These are phyloP conservation scores for Zygaena filipendulae DNA, from an alignment of 2,888 invertebrate species.

Conservation along the genomic window DNA sequence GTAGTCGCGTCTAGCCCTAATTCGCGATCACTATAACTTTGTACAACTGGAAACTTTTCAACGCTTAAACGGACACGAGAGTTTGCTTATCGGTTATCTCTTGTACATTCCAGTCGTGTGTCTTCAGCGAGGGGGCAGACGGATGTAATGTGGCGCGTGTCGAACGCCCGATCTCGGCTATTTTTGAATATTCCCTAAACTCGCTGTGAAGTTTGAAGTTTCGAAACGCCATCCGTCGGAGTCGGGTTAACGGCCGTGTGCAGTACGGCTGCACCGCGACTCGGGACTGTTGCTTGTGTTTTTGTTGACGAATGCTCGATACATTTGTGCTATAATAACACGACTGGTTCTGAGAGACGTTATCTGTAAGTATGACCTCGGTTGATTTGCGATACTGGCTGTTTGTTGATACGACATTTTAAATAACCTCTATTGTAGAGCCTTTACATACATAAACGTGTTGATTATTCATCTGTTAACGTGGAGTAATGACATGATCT, in stretches of 20 bases:
- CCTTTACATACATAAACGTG: constrained; percentile 21
- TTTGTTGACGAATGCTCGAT: constrained; percentile 52
- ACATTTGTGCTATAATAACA: constrained; percentile 52
- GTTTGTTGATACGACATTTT: constrained; percentile 28
- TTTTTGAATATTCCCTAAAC: constrained; percentile 67
- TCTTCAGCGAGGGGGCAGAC: constrained; percentile 28
- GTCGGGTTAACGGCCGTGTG: constrained; percentile 64
- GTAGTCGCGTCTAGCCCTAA: constrained; percentile 40
- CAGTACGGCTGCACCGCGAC: constrained; percentile 54
- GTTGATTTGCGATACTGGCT: constrained; percentile 54
- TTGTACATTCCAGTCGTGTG: too few relatives aligned
- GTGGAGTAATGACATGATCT: too few relatives aligned
- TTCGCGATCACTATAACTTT: constrained; percentile 63
- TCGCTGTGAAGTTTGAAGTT: constrained; percentile 60
- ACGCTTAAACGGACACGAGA: constrained; percentile 19
- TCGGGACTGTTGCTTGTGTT: constrained; percentile 36
- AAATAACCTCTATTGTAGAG: constrained; percentile 6
- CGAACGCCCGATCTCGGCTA: constrained; percentile 50
- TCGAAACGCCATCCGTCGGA: constrained; percentile 59
- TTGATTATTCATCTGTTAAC: constrained; percentile 26
- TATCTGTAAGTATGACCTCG: constrained; percentile 68
- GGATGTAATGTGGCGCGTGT: constrained; percentile 39
- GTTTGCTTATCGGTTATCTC: neutral
- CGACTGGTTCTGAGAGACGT: constrained; percentile 43
- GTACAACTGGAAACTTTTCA: constrained; percentile 66